These are phyloP conservation scores for Papilio helenus DNA, from an alignment of 1,140 invertebrate genomes.

Conservation along the genomic window DNA sequence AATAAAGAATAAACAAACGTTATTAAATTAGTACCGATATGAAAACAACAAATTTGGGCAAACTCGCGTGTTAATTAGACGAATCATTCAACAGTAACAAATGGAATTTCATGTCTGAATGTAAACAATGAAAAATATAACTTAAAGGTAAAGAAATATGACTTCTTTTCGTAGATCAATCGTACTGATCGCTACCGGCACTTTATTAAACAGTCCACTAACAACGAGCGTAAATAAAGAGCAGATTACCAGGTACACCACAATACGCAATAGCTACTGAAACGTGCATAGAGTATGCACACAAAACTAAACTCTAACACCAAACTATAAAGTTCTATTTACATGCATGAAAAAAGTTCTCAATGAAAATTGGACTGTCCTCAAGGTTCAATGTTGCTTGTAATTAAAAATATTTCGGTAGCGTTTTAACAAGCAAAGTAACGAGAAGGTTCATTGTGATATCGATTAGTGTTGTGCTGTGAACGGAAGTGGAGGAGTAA, in stretches of 20 bases:
- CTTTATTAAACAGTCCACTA: slow-evolving; percentile 35
- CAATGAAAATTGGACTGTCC: slow-evolving; percentile 20
- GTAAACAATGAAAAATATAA: not conserved
- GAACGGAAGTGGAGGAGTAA: slow-evolving; percentile 56
- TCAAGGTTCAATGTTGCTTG: slow-evolving; percentile 36
- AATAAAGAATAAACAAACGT: not conserved
- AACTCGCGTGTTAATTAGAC: slow-evolving; percentile 8
- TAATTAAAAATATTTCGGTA: slow-evolving; percentile 41
- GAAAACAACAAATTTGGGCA: not conserved
- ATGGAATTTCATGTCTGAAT: slow-evolving; percentile 12
- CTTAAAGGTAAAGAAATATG: not conserved
- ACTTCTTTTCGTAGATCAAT: not conserved
- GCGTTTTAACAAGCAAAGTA: slow-evolving; percentile 46
- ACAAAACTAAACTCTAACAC: slow-evolving; percentile 12
- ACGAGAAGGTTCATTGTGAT: slow-evolving; percentile 55
- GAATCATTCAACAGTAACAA: slow-evolving; percentile 22
- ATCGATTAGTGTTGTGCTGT: slow-evolving; percentile 51
- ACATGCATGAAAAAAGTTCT: not conserved
- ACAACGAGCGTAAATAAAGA: slow-evolving; percentile 43
- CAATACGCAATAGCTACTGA: slow-evolving; percentile 47
- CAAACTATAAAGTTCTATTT: not conserved
- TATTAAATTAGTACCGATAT: slow-evolving; percentile 6
- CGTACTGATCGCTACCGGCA: slow-evolving; percentile 20
- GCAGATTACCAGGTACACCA: slow-evolving; percentile 50
- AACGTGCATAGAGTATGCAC: slow-evolving; percentile 3